Evolutionary conservation across 2,888 invertebrate species (phyloP), one percentile per base, ranked within the genome.

Genomic region (Polia nebulosa): DNA sequence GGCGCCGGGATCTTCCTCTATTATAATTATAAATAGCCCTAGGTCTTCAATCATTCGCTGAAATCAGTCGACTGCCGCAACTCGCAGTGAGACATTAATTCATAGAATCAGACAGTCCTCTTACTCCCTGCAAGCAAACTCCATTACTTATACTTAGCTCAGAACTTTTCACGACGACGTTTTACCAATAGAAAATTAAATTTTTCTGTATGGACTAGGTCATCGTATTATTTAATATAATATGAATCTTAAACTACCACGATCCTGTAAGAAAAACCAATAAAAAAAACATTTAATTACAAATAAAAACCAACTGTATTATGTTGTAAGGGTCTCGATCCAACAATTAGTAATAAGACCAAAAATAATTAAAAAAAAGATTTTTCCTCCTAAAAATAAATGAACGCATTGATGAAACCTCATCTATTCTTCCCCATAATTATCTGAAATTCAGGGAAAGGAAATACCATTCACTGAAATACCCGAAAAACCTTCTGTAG

Each of bases 61-160:
- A 29, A 55, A 67, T 22, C 25, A 27, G 41, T 20, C 4, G 36
- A 45, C 49, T 27, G 8, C 34, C 36, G 22, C 44, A 36, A 15
- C 32, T 44, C 11, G 27, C 29, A 47, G 29, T 20, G 36, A 39
- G 25, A 53, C 41, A 29, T 13, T 61, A 47, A 75, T 71, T 76
- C 76, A 64, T 61, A 56, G 34, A 76, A 76, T 64, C 51, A 17
- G 74, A 70, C 64, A 76, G 49, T 64, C 20, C 49, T n/a, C 59
- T 76, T 74, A 58, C 70, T n/a, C 36, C 17, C 27, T 39, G 51
- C 61, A 47, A 41, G 58, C 17, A 27, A 27, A 17, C 3, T 0
- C 29, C 71, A 71, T 75, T 64, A 76, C 13, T 74, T 76, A 45
- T 49, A 59, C 59, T 60, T 56, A 63, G 25, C 44, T 39, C 25